Percentiles rank a stretch among this genome's conserved stretches.
These are phyloP conservation scores for Aquatica leii DNA, from an alignment of 2,888 invertebrate species.

Conservation along the genomic window DNA sequence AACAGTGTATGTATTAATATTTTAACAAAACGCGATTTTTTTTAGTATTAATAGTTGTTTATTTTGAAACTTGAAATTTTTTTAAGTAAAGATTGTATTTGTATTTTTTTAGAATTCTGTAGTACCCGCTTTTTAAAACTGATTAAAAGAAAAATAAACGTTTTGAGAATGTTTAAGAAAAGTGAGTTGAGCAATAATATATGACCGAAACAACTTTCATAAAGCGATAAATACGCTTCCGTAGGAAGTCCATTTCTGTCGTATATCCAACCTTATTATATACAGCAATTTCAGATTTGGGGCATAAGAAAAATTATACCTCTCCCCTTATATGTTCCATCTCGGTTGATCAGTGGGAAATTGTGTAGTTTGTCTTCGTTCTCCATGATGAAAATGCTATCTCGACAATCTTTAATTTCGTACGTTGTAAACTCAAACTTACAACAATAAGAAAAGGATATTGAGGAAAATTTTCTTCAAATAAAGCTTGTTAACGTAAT, in stretches of 20 bases:
- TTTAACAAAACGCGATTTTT: no score
- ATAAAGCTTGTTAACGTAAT: constrained; percentile 32
- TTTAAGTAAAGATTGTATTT: no score
- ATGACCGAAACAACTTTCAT: constrained; percentile 24
- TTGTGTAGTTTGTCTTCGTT: constrained; percentile 59
- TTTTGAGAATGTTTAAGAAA: constrained; percentile 3
- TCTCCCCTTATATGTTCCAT: constrained; percentile 49
- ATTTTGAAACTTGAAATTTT: no score
- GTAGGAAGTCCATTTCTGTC: constrained; percentile 51
- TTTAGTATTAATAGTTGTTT: no score
- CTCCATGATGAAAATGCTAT: constrained; percentile 67
- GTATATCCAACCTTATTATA: constrained; percentile 56
- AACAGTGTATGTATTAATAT: no score
- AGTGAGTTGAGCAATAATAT: constrained; percentile 14
- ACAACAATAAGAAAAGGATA: constrained; percentile 46
- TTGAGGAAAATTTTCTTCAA: constrained; percentile 41
- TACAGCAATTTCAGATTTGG: constrained; percentile 57
- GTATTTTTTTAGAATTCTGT: no score
- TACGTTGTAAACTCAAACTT: constrained; percentile 58
- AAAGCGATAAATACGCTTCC: constrained; percentile 43
- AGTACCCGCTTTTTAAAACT: no score
- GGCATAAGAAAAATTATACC: constrained; percentile 56
- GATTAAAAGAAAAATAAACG: constrained; percentile 3
- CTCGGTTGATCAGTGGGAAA: constrained; percentile 46
- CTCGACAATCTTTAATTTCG: constrained; percentile 71